Evolutionary conservation across 1,140 invertebrate genomes (phyloP).

Genomic region (Drosophila serrata): DNA sequence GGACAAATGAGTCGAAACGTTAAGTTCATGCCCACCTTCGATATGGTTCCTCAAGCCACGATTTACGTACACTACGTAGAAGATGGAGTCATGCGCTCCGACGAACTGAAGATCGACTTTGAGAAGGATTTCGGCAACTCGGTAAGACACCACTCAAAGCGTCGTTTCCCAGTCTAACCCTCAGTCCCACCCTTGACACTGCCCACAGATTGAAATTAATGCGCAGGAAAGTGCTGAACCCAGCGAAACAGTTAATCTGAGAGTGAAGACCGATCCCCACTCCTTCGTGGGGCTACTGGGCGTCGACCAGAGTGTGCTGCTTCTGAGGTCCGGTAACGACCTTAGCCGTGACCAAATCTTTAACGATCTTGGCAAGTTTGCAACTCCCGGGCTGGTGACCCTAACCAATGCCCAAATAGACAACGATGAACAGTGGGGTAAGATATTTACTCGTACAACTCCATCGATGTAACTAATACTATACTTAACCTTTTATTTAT

Average conservation of each 20-base stretch:
- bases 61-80: constrained; percentile 91
- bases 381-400: constrained; percentile 67
- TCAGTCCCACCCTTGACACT: constrained; percentile 65
- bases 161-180: constrained; percentile 77
- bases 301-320: constrained; percentile 94
- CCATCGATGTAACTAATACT: too few species aligned
- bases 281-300: constrained; percentile 94
- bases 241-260: constrained; percentile 90
- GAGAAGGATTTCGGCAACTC: constrained; percentile 92
- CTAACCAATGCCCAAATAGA: constrained; percentile 75
- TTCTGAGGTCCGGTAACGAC: constrained; percentile 89
- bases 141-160: constrained; percentile 87
- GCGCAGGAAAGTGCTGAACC: constrained; percentile 87
- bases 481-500: not conserved
- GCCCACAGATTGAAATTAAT: constrained; percentile 64
- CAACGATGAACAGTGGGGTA: constrained; percentile 28
- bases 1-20: constrained; percentile 66
- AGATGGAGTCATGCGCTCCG: constrained; percentile 91
- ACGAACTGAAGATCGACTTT: constrained; percentile 91
- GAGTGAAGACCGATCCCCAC: constrained; percentile 91
- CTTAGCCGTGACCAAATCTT: constrained; percentile 84
- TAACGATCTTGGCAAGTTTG: constrained; percentile 70
- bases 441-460: too few species aligned
- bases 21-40: constrained; percentile 89
- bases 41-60: constrained; percentile 93